Base-by-base conservation (phyloP, 2,888 invertebrate genomes). In the Pristionchus entomophagus region DNA sequence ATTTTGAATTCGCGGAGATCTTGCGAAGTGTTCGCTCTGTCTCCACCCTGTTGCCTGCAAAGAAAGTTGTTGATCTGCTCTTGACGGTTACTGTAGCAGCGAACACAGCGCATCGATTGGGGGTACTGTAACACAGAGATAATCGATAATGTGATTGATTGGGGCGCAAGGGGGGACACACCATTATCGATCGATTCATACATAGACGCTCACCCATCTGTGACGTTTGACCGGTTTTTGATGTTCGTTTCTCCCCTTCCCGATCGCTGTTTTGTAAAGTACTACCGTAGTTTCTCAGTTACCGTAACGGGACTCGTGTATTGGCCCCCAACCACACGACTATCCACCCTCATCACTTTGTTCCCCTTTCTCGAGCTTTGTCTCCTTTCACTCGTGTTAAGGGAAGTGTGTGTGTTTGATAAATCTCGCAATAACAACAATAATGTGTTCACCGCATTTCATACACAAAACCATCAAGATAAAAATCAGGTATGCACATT, bases 21-120 rank as follows among this genome's bases (percentile, higher is more conserved):
- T 51, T 51, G 78, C 78, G 78, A 80, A 80, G 78, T 80, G 78
- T 80, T 80, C 78, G 78, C 78, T 80, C 32, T 51, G 51, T 80
- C 51, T 26, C 10, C 12, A 5, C 12, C 45, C 22, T 80, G 78
- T 80, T 80, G 29, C 26, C 73, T 73, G 73, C 73, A 45, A 73
- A 73, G 41, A 73, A 73, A 73, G 73, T 73, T 73, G 41, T 73
- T 73, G 73, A 73, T 41, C 73, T 59, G 6, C 4, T 35, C 22
- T 22, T 32, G 62, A 1, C 65, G 41, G 32, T 73, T 41, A 45
- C 41, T 69, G 26, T 73, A 73, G 17, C 19, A 17, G 73, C 65
- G 65, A 69, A 69, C 35, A 41, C 45, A 73, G 22, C 41, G 0
- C 22, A 73, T 69, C 45, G 45, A 45, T 38, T 45, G 8, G 38